These are phyloP conservation scores for Pecten maximus DNA, from an alignment of 2,888 invertebrate species.

Conservation along the genomic window DNA sequence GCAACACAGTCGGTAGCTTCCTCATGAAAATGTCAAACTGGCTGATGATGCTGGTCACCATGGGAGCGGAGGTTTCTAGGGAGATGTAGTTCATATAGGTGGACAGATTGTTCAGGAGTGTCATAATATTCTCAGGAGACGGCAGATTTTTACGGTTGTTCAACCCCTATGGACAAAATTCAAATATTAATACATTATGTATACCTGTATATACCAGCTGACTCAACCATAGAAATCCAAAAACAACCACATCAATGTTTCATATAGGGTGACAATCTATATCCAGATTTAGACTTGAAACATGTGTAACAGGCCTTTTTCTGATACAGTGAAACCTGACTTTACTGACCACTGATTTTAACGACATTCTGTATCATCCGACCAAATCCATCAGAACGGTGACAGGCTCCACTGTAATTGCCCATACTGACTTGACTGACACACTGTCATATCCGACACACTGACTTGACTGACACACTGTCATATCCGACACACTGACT, in stretches of 20 bases:
- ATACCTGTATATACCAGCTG: neutral
- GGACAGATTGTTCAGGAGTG: slow-evolving; percentile 94
- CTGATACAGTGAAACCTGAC: too few species aligned
- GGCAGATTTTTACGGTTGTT: slow-evolving; percentile 89
- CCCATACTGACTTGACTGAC: too few species aligned
- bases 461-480: too few species aligned
- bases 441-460: too few species aligned
- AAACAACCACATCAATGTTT: neutral
- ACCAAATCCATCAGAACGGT: too few species aligned
- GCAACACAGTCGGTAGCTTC: slow-evolving; percentile 78
- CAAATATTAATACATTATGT: neutral
- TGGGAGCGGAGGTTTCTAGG: slow-evolving; percentile 88
- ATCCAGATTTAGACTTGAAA: too few species aligned
- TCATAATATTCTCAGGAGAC: slow-evolving; percentile 86
- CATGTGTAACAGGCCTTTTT: too few species aligned
- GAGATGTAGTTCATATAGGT: slow-evolving; percentile 96
- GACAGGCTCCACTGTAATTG: too few species aligned
- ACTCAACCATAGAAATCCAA: neutral
- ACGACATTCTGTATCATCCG: too few species aligned
- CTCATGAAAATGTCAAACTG: slow-evolving; percentile 94
- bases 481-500: too few species aligned
- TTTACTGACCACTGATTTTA: too few species aligned
- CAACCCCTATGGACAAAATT: slow-evolving; percentile 84
- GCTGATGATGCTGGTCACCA: slow-evolving; percentile 91
- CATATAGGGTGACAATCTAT: neutral